These are phyloP conservation scores for Thalassoma bifasciatum DNA, from an alignment of 2,113 vertebrate species.

Conservation along the genomic window DNA sequence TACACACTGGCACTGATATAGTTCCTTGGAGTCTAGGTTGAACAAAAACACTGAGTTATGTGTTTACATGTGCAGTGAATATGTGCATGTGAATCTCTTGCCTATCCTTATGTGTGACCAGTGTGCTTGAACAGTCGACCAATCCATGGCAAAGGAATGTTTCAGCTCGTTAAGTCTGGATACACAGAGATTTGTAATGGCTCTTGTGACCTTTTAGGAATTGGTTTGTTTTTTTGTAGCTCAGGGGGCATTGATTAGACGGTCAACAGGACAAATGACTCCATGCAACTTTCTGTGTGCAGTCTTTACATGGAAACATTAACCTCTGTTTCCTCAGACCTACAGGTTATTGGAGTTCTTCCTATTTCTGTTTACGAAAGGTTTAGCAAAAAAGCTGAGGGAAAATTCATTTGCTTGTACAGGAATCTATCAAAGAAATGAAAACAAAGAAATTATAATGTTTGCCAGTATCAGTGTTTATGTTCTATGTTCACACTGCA, in stretches of 20 bases:
- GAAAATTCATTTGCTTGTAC: conserved; percentile 54
- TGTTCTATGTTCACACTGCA: no score
- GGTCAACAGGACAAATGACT: conserved; percentile 80
- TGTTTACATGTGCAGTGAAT: conserved; percentile 28
- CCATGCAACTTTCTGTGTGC: conserved; percentile 46
- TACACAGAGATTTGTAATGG: conserved; percentile 55
- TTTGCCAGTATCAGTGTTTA: conserved; percentile 17
- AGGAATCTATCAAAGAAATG: conserved; percentile 16
- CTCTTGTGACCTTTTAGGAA: conserved; percentile 67
- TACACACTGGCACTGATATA: conserved; percentile 68
- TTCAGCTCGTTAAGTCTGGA: conserved; percentile 56
- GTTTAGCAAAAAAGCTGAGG: conserved; percentile 45
- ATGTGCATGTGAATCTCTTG: neutral
- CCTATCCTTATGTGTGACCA: conserved; percentile 23
- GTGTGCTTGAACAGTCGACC: neutral
- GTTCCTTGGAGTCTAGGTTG: conserved; percentile 66
- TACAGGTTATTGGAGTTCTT: conserved; percentile 37
- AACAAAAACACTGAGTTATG: conserved; percentile 46
- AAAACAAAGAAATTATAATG: conserved; percentile 21
- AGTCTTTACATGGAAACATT: conserved; percentile 63
- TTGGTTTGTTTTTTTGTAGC: conserved; percentile 66
- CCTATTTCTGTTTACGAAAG: conserved; percentile 43
- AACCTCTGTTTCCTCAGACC: conserved; percentile 22
- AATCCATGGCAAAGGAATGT: conserved; percentile 1
- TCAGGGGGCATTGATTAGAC: conserved; percentile 78